phyloP scores from a whole-genome alignment of 2,888 invertebrate species.

The Marronus borbonicus region DNA sequence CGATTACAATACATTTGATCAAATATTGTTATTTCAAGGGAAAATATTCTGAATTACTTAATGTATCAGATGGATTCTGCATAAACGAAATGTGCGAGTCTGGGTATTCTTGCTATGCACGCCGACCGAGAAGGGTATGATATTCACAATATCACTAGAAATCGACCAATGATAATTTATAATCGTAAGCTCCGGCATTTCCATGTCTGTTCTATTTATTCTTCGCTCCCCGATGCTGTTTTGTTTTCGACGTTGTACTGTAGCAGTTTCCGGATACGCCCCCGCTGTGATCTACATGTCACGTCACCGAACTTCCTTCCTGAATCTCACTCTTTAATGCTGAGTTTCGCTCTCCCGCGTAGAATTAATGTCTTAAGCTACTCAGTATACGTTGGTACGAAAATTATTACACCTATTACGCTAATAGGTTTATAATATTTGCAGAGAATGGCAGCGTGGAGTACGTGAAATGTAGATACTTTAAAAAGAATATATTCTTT shows the following conservation, averaged over 20 bases:
- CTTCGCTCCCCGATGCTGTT: constrained; percentile 58
- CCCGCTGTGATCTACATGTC: constrained; percentile 62
- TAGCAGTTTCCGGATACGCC: constrained; percentile 60
- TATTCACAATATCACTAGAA: constrained; percentile 31
- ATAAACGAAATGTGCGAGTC: not conserved
- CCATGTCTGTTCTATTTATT: constrained; percentile 58
- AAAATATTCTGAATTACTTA: too few species aligned
- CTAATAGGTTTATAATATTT: constrained; percentile 23
- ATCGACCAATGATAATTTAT: constrained; percentile 57
- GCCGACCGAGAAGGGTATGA: constrained; percentile 1
- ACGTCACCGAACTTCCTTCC: constrained; percentile 60
- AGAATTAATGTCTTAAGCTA: constrained; percentile 46
- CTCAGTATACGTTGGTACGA: constrained; percentile 22
- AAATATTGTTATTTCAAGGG: too few species aligned
- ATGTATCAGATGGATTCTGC: too few species aligned
- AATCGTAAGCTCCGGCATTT: constrained; percentile 59
- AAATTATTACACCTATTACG: constrained; percentile 36
- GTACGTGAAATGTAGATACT: too few species aligned
- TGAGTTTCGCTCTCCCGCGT: constrained; percentile 55
- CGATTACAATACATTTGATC: too few species aligned
- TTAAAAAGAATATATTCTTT: too few species aligned
- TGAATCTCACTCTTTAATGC: constrained; percentile 52
- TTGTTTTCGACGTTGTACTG: constrained; percentile 59
- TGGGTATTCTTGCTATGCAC: not conserved
- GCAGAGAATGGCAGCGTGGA: not conserved